Conservation (phyloP, 2,113 vertebrate species). For the Hemicordylus capensis region DNA sequence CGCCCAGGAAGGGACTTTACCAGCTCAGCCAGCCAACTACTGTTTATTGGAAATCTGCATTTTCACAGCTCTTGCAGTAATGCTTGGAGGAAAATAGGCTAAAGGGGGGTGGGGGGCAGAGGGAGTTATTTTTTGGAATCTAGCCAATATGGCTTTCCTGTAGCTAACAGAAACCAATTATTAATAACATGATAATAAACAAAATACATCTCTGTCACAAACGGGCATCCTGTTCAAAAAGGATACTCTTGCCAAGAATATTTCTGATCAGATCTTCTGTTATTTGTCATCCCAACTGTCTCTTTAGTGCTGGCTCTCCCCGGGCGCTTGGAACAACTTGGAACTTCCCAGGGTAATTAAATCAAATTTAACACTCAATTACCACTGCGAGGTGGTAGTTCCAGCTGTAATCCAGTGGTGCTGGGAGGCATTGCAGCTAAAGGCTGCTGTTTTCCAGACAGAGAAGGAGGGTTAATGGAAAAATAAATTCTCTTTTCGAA, state of each 20-base stretch:
- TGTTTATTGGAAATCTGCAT: neutral
- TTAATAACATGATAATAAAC: neutral
- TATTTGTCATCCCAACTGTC: neutral
- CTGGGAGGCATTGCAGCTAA: neutral
- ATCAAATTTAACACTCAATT: neutral
- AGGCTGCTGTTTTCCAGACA: neutral
- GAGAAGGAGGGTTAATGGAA: neutral
- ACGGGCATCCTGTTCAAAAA: neutral
- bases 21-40: neutral
- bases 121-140: neutral
- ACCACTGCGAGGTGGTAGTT: neutral
- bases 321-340: neutral
- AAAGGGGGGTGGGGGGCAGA: neutral
- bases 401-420: neutral
- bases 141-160: neutral
- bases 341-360: neutral
- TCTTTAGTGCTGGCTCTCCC: neutral
- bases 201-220: neutral
- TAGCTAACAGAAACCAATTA: neutral
- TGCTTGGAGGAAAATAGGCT: neutral
- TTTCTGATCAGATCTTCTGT: neutral
- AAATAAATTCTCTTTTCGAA: slow-evolving; percentile 24
- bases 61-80: neutral
- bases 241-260: neutral
- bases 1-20: neutral